These are phyloP conservation scores for Ciconia nigra DNA, from an alignment of 2,797 vertebrate species.

Conservation along the genomic window DNA sequence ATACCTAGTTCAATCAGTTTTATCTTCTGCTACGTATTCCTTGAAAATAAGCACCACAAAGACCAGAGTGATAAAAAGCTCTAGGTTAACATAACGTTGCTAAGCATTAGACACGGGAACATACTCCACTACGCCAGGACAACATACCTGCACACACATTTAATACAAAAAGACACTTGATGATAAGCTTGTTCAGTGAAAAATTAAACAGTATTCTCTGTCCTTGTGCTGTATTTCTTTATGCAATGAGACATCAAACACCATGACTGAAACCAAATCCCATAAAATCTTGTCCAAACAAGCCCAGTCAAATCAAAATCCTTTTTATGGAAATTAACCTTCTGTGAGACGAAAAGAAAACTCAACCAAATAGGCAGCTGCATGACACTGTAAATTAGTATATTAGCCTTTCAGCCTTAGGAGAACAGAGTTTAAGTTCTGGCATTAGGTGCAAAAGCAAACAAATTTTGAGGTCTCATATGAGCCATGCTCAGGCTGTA, in stretches of 20 bases:
- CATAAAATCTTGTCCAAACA: slow-evolving; percentile 55
- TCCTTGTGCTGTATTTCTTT: background rate
- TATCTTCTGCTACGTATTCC: background rate
- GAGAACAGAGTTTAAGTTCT: slow-evolving; percentile 36
- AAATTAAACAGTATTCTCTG: background rate
- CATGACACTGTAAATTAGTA: background rate
- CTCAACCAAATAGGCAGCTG: slow-evolving; percentile 39
- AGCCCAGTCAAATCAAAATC: slow-evolving; percentile 45
- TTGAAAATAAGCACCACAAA: slow-evolving; percentile 13
- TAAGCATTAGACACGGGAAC: background rate
- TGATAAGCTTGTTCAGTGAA: background rate
- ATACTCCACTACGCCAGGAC: background rate
- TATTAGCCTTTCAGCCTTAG: slow-evolving; percentile 2
- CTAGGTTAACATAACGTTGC: background rate
- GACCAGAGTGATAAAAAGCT: background rate
- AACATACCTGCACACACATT: background rate
- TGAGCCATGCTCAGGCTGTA: background rate
- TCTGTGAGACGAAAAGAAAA: slow-evolving; percentile 29
- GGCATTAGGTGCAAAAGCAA: slow-evolving; percentile 21
- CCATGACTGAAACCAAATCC: slow-evolving; percentile 17
- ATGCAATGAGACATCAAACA: slow-evolving; percentile 3
- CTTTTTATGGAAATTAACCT: slow-evolving; percentile 51
- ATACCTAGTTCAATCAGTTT: background rate
- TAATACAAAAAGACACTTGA: background rate
- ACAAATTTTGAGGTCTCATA: slow-evolving; percentile 20